Evolutionary conservation across 2,888 invertebrate species (phyloP), one percentile per base, ranked within the genome.

Genomic region (Dasysyrphus albostriatus): DNA sequence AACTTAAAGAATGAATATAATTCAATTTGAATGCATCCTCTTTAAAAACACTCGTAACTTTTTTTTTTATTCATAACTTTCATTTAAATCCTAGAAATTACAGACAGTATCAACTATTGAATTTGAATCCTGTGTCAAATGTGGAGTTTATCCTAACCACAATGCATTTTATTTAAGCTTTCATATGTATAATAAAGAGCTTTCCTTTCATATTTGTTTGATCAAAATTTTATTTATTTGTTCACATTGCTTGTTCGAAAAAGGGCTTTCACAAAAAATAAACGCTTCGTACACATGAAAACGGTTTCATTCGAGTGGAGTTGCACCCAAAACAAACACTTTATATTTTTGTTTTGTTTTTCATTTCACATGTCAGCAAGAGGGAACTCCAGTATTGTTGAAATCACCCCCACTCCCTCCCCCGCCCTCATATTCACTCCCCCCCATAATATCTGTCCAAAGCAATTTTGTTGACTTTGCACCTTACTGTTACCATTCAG

Each of bases 391-490:
- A 47, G 4, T 47, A 1, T 34, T 34, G 19, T 16, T 5, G 29
- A n/a, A 16, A 16, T 34, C 32, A 19, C 19, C 9, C n/a, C n/a
- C 24, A 24, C 3, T 24, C 7, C n/a, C 56, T n/a, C n/a, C 8
- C 6, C 29, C 14, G 12, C 44, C n/a, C 10, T 5, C 29, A 29
- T 54, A 32, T 14, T 42, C 14, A 24, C 5, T 34, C 19, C 12
- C 37, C 37, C 37, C 7, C 9, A 24, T 9, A 63, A 67, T 19
- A 24, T 39, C n/a, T 10, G 69, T 54, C 51, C 78, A 65, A 39
- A 72, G 37, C 44, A 10, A 29, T 69, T 61, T 61, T 74, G 63
- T 63, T 76, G 76, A 51, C 77, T 65, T 65, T 34, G 42, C 51
- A 49, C 49, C 63, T 47, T 44, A 24, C 65, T 54, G 16, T 69